Conservation (phyloP, 2,888 invertebrate genomes). For the Dicyrtomina minuta region DNA sequence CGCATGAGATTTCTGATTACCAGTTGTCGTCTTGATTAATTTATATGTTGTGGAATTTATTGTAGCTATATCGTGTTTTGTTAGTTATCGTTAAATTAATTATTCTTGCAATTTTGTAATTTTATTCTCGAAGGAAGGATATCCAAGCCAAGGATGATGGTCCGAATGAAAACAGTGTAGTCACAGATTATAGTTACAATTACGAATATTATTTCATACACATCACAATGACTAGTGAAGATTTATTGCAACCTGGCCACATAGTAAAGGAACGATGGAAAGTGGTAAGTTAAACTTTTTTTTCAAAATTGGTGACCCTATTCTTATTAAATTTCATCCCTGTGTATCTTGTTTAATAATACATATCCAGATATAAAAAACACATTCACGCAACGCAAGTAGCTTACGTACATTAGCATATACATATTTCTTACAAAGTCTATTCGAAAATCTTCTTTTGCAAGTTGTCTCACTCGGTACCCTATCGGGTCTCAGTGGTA, state of each 20-base stretch:
- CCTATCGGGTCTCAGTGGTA: too few relatives aligned
- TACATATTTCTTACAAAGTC: background rate
- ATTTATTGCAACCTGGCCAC: slow-evolving; percentile 92
- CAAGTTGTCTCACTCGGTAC: too few relatives aligned
- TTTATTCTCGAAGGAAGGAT: slow-evolving; percentile 32
- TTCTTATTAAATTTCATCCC: background rate
- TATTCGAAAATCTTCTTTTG: background rate
- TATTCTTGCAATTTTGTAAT: too few relatives aligned
- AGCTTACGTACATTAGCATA: too few relatives aligned
- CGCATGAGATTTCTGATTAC: too few relatives aligned
- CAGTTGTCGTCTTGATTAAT: too few relatives aligned
- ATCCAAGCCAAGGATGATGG: slow-evolving; percentile 40
- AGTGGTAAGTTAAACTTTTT: slow-evolving; percentile 67
- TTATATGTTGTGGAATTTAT: too few relatives aligned
- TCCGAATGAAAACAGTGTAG: slow-evolving; percentile 38
- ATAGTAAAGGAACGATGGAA: slow-evolving; percentile 99
- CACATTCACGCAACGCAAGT: too few relatives aligned
- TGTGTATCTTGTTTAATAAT: too few relatives aligned
- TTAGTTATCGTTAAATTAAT: too few relatives aligned
- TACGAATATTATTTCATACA: slow-evolving; percentile 61
- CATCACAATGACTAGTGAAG: slow-evolving; percentile 87
- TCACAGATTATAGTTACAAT: slow-evolving; percentile 58
- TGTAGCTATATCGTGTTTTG: too few relatives aligned
- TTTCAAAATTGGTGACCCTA: background rate
- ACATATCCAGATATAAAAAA: too few relatives aligned